Conservation (phyloP, 2,797 vertebrate species). For the Mergus octosetaceus region DNA sequence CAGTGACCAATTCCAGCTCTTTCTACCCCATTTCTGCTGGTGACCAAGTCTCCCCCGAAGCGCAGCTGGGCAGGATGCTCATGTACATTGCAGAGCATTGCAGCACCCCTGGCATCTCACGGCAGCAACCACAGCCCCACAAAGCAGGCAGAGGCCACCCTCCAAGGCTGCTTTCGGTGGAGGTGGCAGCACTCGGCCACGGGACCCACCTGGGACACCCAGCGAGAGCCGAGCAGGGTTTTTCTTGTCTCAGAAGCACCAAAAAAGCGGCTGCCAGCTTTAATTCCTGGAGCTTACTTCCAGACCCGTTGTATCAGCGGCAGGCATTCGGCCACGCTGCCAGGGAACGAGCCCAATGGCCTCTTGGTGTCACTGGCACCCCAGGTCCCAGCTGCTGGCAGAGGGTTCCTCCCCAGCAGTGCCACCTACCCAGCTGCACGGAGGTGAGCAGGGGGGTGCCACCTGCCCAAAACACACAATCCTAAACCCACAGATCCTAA, state of each 20-base stretch:
- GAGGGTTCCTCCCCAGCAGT: not conserved
- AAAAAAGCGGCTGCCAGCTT: not conserved
- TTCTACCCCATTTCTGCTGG: not conserved
- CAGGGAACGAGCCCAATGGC: rapidly evolving
- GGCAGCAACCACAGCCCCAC: not conserved
- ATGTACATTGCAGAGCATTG: not conserved
- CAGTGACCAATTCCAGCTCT: rapidly evolving
- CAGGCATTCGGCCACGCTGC: not conserved
- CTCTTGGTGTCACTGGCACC: constrained; percentile 12
- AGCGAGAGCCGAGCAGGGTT: not conserved
- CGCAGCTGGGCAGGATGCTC: not conserved
- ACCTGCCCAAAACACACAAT: rapidly evolving
- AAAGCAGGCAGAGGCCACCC: not conserved
- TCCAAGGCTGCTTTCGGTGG: not conserved
- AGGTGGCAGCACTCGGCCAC: not conserved
- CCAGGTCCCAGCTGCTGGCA: not conserved
- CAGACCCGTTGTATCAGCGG: not conserved
- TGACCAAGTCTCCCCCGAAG: too few relatives aligned
- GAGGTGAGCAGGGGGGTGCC: not conserved
- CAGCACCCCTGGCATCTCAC: not conserved
- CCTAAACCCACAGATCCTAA: not conserved
- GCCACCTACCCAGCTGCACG: not conserved
- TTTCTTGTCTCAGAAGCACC: rapidly evolving
- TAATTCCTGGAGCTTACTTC: not conserved
- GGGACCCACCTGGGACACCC: not conserved